Conservation (phyloP, 1,140 invertebrate species). For the Anastrepha obliqua region DNA sequence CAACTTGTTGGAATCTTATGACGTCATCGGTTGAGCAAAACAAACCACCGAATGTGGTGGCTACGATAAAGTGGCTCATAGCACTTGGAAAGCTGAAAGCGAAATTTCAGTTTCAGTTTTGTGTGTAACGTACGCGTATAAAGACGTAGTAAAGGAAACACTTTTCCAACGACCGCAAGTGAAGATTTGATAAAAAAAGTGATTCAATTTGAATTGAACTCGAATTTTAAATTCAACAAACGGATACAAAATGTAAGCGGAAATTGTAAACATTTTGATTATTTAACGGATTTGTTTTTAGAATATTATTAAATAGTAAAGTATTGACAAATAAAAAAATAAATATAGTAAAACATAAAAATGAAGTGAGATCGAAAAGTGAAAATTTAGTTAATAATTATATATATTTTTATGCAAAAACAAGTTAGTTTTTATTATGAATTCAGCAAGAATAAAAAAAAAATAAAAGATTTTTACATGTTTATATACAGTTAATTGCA, state of each 20-base stretch:
- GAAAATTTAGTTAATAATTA: too few relatives aligned
- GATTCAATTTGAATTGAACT: background rate
- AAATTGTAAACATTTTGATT: background rate
- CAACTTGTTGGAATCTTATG: constrained; percentile 53
- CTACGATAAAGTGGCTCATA: background rate
- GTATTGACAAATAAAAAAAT: background rate
- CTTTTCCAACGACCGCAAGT: background rate
- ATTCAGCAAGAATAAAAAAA: too few relatives aligned
- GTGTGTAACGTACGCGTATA: constrained; percentile 68
- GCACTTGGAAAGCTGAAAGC: constrained; percentile 57
- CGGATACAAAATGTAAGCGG: constrained; percentile 1
- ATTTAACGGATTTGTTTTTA: too few relatives aligned
- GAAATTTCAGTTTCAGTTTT: constrained; percentile 67
- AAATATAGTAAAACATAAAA: background rate
- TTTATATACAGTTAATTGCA: too few relatives aligned
- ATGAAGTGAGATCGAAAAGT: background rate
- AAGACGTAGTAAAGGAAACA: constrained; percentile 59
- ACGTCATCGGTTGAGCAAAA: constrained; percentile 36
- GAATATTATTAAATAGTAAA: background rate
- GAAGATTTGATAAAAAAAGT: constrained; percentile 7
- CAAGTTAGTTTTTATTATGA: too few relatives aligned
- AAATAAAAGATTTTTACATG: too few relatives aligned
- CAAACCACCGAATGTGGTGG: background rate
- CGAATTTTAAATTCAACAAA: background rate
- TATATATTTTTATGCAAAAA: too few relatives aligned